Percentiles rank a stretch among this genome's conserved stretches.
Evolutionary conservation across 2,113 vertebrate species (phyloP).

Genomic region (Sylvietta virens): DNA sequence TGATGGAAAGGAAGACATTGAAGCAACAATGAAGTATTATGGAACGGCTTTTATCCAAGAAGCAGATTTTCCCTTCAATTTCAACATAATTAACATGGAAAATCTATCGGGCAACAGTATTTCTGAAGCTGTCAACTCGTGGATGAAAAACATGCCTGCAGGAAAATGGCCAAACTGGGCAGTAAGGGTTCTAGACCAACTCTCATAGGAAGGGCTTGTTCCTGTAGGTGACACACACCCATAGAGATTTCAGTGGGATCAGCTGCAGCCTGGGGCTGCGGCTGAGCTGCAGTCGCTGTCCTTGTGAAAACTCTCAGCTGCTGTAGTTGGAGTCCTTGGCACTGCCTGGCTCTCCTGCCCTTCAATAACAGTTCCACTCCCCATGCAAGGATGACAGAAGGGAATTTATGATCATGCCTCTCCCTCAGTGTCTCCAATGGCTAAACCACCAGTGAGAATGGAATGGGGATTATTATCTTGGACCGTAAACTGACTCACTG

Average conservation of each 20-base stretch:
- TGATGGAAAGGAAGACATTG: constrained; percentile 75
- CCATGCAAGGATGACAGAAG: not conserved
- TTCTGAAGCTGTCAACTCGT: constrained; percentile 77
- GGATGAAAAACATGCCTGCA: constrained; percentile 92
- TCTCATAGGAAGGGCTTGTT: not conserved
- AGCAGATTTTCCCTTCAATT: constrained; percentile 92
- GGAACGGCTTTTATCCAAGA: constrained; percentile 80
- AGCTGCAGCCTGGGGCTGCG: not conserved
- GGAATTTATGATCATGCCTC: not conserved
- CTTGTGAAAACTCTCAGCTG: not conserved
- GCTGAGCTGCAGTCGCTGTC: not conserved
- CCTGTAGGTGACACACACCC: not conserved
- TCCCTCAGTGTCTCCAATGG: not conserved
- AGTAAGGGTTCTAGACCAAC: constrained; percentile 71
- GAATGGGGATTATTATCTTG: not conserved
- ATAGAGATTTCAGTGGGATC: not conserved
- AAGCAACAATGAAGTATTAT: constrained; percentile 92
- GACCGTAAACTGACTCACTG: not conserved
- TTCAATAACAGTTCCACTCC: not conserved
- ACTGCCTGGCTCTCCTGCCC: not conserved
- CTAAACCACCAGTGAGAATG: not conserved
- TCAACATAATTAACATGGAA: constrained; percentile 79
- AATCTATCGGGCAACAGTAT: constrained; percentile 72
- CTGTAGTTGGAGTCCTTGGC: not conserved
- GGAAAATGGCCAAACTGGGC: constrained; percentile 95